Base-by-base conservation (phyloP, 2,888 invertebrate species). In the Caenorhabditis afra region DNA sequence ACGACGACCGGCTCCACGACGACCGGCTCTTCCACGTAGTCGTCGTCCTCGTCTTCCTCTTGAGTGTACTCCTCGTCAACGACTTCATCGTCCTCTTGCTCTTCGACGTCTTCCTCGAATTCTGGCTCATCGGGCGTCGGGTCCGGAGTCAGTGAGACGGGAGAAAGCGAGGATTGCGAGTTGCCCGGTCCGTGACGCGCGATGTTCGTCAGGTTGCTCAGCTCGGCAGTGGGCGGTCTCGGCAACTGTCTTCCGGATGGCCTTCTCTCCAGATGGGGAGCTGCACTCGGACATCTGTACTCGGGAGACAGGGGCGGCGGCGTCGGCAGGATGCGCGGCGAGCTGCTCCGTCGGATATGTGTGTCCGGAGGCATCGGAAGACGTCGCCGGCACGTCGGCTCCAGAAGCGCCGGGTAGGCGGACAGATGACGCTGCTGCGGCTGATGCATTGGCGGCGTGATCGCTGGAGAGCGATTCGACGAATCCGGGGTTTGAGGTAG, bases 221-320 rank as follows among this genome's bases (percentile, higher is more conserved):
- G 52, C 16, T 71, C 75, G 18, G 74, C 65, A 10, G 78, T 81
- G 20, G 84, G 83, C 10, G 83, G 83, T 22, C 80, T 35, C n/a
- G 83, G 84, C 22, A 84, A 61, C 45, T 78, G 71, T 55, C 84
- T 18, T 18, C 84, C 84, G 0, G 84, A 84, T 0, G 84, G 80
- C 39, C 84, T 44, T 20, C 84, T 62, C 39, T 85, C 85, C 29
- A 85, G 49, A 45, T 74, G 52, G 20, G 71, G 67, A 1, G 73
- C 65, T 3, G 85, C 79, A 22, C 79, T 81, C 11, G 85, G 81
- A 50, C 81, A 79, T 11, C 81, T 55, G 61, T 81, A 81, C 55
- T 85, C 85, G 11, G 85, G 85, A 47, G 85, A 85, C 4, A 82
- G 50, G 3, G 86, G 86, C 11, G 87, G 87, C 10, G 87, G 87